These are phyloP conservation scores for Erebia palarica DNA, from an alignment of 2,888 invertebrate species.

Conservation along the genomic window DNA sequence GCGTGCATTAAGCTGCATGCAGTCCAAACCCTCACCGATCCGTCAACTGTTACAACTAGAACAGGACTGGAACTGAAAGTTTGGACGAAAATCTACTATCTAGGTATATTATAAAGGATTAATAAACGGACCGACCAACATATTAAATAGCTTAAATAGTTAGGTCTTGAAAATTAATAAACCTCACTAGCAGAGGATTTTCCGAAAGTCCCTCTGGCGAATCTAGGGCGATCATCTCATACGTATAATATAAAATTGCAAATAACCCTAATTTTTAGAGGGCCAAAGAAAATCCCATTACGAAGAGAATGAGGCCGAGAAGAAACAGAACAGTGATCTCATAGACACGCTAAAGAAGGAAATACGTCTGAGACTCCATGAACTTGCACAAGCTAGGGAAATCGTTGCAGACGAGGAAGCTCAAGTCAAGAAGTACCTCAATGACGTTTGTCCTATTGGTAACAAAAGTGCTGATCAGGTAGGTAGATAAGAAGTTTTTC, in stretches of 20 bases:
- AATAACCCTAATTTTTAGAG: slow-evolving; percentile 76
- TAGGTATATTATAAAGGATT: no score
- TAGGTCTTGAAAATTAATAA: no score
- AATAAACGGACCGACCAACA: no score
- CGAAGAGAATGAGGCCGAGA: slow-evolving; percentile 90
- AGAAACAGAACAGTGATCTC: slow-evolving; percentile 86
- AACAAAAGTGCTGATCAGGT: slow-evolving; percentile 74
- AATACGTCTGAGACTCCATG: slow-evolving; percentile 84
- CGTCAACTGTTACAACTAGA: no score
- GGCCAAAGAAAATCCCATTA: slow-evolving; percentile 92
- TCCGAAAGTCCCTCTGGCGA: no score
- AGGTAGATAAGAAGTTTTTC: neutral
- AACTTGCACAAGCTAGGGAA: slow-evolving; percentile 81
- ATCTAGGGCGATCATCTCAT: no score
- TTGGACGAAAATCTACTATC: no score
- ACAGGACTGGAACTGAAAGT: no score
- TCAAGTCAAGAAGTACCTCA: slow-evolving; percentile 72
- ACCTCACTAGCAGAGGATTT: no score
- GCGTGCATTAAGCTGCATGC: no score
- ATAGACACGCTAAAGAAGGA: slow-evolving; percentile 88
- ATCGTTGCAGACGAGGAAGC: slow-evolving; percentile 75
- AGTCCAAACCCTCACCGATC: no score
- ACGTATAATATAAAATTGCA: neutral
- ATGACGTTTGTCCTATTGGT: slow-evolving; percentile 69
- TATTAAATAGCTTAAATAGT: no score